phyloP scores from a whole-genome alignment of 2,797 vertebrate genomes.

The Hemitrygon akajei region DNA sequence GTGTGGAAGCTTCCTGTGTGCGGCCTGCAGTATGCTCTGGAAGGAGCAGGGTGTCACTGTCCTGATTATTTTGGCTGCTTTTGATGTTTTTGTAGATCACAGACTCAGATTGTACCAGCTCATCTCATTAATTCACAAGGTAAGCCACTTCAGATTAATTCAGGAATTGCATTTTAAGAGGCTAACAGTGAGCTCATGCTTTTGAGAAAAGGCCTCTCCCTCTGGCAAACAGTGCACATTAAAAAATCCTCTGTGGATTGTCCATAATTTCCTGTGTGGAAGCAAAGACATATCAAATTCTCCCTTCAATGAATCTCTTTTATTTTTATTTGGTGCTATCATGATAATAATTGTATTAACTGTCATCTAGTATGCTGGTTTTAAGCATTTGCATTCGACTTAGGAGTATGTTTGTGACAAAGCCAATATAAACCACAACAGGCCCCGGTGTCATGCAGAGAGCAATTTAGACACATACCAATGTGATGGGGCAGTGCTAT shows the following conservation, averaged over 20 bases:
- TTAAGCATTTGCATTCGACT: neutral
- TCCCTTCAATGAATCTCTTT: neutral
- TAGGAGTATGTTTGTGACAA: neutral
- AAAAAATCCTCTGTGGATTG: neutral
- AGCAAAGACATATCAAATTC: neutral
- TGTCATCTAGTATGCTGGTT: neutral
- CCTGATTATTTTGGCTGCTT: slow-evolving; percentile 79
- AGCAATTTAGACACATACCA: neutral
- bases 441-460: neutral
- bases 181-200: neutral
- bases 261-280: neutral
- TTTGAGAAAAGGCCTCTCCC: neutral
- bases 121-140: slow-evolving; percentile 74
- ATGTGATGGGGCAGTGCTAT: neutral
- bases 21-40: slow-evolving; percentile 94
- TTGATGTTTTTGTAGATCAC: slow-evolving; percentile 87
- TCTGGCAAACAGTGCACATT: neutral
- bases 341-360: neutral
- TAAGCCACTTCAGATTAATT: slow-evolving; percentile 54
- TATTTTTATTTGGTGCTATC: neutral
- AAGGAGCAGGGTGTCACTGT: slow-evolving; percentile 97
- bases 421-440: neutral
- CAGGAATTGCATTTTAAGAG: neutral
- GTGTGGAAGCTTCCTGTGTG: slow-evolving; percentile 70
- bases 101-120: slow-evolving; percentile 76